These are phyloP conservation scores for Horisme vitalbata DNA, from an alignment of 2,888 invertebrate genomes.

Conservation along the genomic window DNA sequence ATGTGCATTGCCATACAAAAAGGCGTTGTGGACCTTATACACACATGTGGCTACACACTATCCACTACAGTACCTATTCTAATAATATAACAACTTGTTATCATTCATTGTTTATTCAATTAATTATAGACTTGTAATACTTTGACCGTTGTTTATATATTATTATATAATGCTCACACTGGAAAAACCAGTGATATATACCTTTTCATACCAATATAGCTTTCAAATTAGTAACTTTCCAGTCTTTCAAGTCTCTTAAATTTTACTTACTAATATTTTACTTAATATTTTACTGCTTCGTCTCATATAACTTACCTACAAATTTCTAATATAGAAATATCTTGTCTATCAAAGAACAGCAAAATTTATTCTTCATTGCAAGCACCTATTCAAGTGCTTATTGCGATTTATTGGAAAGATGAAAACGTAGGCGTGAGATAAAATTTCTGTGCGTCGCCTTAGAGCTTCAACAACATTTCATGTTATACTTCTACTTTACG, in stretches of 20 bases:
- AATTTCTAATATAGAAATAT: constrained; percentile 4
- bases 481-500: constrained; percentile 12
- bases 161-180: neutral
- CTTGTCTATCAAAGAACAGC: constrained; percentile 1
- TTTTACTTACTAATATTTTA: too few species aligned
- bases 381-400: constrained; percentile 13
- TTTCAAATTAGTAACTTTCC: too few species aligned
- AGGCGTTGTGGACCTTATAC: constrained; percentile 5
- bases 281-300: too few species aligned
- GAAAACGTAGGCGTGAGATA: constrained; percentile 66
- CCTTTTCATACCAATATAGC: too few species aligned
- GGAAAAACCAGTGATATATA: too few species aligned
- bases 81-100: constrained; percentile 12
- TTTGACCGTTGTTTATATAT: constrained; percentile 11
- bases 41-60: constrained; percentile 2
- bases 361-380: constrained; percentile 5
- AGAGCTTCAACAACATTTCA: constrained; percentile 11
- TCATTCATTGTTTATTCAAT: constrained; percentile 16
- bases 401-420: constrained; percentile 43
- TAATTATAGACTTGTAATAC: constrained; percentile 14
- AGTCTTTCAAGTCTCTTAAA: too few species aligned
- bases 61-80: constrained; percentile 9
- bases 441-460: constrained; percentile 43
- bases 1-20: constrained; percentile 6
- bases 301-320: neutral